These are phyloP conservation scores for Siphlonurus alternatus DNA, from an alignment of 2,888 invertebrate genomes.

Conservation along the genomic window DNA sequence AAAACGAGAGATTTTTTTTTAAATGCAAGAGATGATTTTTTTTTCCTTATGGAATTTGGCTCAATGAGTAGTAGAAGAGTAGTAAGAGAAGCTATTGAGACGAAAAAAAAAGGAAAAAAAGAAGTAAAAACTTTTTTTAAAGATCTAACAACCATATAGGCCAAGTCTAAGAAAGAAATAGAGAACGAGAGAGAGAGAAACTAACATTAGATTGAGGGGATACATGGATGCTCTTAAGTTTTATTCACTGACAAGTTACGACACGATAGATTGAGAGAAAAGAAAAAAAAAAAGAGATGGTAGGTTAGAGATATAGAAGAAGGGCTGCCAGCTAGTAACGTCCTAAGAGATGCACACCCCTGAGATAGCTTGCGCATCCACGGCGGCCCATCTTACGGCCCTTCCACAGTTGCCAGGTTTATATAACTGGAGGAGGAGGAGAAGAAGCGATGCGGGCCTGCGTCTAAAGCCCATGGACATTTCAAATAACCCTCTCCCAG, in stretches of 20 bases:
- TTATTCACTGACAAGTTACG: background rate
- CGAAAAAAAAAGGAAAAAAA: background rate
- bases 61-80: background rate
- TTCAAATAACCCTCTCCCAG: background rate
- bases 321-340: background rate
- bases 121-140: no score
- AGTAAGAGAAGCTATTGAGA: background rate
- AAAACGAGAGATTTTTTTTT: background rate
- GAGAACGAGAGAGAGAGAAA: no score
- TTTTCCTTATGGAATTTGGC: background rate
- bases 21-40: background rate
- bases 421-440: no score
- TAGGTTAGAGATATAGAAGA: background rate
- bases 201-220: no score
- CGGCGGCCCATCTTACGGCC: background rate
- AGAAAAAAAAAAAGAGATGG: background rate
- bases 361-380: background rate
- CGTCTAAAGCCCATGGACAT: background rate
- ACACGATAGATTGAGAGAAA: background rate
- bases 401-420: background rate
- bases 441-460: background rate
- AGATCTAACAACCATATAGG: no score
- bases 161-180: no score
- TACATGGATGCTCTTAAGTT: no score
- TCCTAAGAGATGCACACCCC: background rate